Conservation (phyloP, 2,888 invertebrate genomes). For the Siphlonurus alternatus region DNA sequence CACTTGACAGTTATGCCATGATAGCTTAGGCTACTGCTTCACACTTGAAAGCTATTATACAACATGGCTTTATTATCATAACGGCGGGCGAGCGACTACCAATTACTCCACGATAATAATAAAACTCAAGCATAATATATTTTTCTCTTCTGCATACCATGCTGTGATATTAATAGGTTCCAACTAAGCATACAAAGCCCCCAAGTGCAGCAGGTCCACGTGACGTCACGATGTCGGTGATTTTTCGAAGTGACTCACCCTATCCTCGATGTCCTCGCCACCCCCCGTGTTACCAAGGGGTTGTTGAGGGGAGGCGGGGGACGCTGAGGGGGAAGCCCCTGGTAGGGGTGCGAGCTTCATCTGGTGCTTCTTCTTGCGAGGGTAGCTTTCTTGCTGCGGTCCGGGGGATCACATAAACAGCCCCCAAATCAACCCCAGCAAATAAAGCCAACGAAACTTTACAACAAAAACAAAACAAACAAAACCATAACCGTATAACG, state of each 20-base stretch:
- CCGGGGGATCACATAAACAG: slow-evolving; percentile 14
- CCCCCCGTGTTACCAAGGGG: neutral
- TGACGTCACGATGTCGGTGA: neutral
- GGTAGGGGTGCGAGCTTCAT: slow-evolving; percentile 42
- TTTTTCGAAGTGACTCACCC: neutral
- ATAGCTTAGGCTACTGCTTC: too few species aligned
- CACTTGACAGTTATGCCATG: too few species aligned
- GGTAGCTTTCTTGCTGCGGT: slow-evolving; percentile 56
- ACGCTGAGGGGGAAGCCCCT: slow-evolving; percentile 32
- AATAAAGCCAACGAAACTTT: slow-evolving; percentile 6
- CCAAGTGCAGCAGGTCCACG: neutral
- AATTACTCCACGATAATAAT: too few species aligned
- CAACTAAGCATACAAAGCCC: too few species aligned
- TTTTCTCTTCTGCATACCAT: too few species aligned
- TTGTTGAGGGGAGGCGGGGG: neutral
- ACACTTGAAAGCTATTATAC: too few species aligned
- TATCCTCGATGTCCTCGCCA: neutral
- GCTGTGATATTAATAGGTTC: too few species aligned
- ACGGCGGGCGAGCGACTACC: too few species aligned
- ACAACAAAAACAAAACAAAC: neutral
- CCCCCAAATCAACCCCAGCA: slow-evolving; percentile 16
- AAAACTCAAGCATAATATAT: too few species aligned
- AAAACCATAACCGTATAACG: neutral
- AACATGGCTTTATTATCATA: too few species aligned
- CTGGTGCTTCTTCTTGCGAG: slow-evolving; percentile 67